Conservation (phyloP, 2,888 invertebrate genomes). For the Lymantria dispar region DNA sequence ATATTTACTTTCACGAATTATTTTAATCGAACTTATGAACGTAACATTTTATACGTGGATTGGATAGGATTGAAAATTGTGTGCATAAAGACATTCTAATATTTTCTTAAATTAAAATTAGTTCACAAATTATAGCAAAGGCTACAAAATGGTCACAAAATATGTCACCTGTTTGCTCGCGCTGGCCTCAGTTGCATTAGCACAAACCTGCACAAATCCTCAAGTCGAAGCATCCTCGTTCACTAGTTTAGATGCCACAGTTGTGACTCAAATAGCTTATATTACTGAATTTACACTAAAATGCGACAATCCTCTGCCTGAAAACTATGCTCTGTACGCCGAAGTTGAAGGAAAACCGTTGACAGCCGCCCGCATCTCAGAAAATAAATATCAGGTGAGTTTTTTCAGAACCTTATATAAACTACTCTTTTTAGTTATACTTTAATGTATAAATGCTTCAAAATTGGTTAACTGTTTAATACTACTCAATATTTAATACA, state of each 20-base stretch:
- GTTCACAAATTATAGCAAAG: conserved; percentile 40
- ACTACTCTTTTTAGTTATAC: background rate
- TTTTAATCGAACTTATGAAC: conserved; percentile 14
- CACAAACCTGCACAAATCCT: conserved; percentile 78
- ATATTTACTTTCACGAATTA: too few relatives aligned
- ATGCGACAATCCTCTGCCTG: conserved; percentile 86
- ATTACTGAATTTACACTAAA: conserved; percentile 94
- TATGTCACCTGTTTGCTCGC: conserved; percentile 52
- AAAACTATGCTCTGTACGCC: conserved; percentile 91
- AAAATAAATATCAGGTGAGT: conserved; percentile 92
- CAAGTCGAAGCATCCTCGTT: conserved; percentile 90
- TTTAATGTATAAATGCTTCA: background rate
- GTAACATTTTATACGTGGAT: conserved; percentile 28
- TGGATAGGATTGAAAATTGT: conserved; percentile 26
- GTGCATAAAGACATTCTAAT: background rate
- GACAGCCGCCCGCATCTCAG: conserved; percentile 90
- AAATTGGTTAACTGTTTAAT: background rate
- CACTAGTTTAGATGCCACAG: conserved; percentile 95
- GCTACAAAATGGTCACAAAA: conserved; percentile 74
- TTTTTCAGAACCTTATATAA: background rate
- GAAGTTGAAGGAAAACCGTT: conserved; percentile 93
- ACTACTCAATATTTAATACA: too few relatives aligned
- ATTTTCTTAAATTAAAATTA: conserved; percentile 37
- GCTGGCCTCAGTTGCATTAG: conserved; percentile 48
- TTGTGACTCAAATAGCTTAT: conserved; percentile 94